Conservation (phyloP, 1,140 invertebrate species). For the Drosophila kohkoa region DNA sequence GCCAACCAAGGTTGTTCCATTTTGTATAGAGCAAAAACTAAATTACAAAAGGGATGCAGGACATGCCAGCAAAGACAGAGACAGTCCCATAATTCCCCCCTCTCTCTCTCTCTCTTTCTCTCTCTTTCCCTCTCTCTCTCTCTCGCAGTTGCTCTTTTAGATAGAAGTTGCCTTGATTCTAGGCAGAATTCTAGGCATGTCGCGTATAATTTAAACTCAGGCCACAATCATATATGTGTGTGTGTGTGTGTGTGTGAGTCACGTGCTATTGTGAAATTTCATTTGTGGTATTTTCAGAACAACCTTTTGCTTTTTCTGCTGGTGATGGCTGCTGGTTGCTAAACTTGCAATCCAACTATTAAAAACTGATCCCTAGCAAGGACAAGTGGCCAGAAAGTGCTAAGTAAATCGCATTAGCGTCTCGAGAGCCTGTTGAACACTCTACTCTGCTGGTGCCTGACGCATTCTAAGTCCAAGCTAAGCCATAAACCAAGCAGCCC, state of each 20-base stretch:
- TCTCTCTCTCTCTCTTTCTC: not conserved
- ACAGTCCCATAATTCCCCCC: not conserved
- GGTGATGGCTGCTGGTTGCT: not conserved
- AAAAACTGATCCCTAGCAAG: conserved; percentile 14
- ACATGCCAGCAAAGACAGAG: conserved; percentile 6
- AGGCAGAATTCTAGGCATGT: conserved; percentile 25
- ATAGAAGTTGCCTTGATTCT: not conserved
- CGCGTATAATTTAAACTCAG: conserved; percentile 30
- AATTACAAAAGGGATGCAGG: conserved; percentile 32
- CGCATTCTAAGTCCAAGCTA: not conserved
- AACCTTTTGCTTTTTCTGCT: not conserved
- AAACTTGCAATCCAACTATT: conserved; percentile 23
- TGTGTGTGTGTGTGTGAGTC: conserved; percentile 8
- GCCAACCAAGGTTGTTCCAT: conserved; percentile 40
- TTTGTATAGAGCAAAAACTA: conserved; percentile 37
- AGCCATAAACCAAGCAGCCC: conserved; percentile 4
- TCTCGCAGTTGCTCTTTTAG: not conserved
- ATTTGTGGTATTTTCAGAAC: conserved; percentile 22
- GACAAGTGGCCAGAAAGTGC: conserved; percentile 1
- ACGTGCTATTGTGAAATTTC: conserved; percentile 34
- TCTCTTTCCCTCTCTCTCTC: conserved; percentile 8
- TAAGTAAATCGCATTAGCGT: conserved; percentile 38
- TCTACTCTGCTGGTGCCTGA: not conserved
- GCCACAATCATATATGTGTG: conserved; percentile 5
- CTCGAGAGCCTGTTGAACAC: conserved; percentile 23